Conservation (phyloP, 1,140 invertebrate genomes). For the Agrilus planipennis region DNA sequence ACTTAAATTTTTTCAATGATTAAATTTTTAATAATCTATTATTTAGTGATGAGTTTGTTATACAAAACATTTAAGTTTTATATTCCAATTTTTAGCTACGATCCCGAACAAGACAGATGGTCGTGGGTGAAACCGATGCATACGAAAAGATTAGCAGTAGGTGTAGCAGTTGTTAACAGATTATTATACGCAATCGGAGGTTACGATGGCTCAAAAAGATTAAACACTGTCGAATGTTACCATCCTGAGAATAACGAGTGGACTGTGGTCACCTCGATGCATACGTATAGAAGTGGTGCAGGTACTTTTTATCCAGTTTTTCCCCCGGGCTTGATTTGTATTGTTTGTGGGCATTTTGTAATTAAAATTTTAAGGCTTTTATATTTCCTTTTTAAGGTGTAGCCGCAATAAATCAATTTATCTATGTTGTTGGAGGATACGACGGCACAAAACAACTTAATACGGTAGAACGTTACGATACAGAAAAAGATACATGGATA, state of each 20-base stretch:
- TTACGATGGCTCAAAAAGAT: slow-evolving; percentile 52
- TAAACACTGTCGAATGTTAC: slow-evolving; percentile 70
- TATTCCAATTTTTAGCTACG: slow-evolving; percentile 49
- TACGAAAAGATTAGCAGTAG: slow-evolving; percentile 68
- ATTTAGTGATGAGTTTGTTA: no score
- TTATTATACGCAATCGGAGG: slow-evolving; percentile 76
- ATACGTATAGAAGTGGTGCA: slow-evolving; percentile 65
- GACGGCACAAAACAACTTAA: slow-evolving; percentile 65
- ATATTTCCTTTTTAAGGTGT: slow-evolving; percentile 42
- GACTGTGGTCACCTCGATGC: slow-evolving; percentile 67
- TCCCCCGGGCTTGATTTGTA: not conserved
- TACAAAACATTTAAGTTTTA: no score
- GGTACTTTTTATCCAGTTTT: slow-evolving; percentile 36
- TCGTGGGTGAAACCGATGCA: slow-evolving; percentile 72
- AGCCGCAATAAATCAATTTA: slow-evolving; percentile 63
- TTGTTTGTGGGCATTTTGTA: no score
- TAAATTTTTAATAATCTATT: no score
- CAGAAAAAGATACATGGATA: slow-evolving; percentile 62
- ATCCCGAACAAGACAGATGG: slow-evolving; percentile 82
- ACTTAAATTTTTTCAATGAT: no score
- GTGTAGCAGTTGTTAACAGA: slow-evolving; percentile 77
- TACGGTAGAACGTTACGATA: slow-evolving; percentile 71
- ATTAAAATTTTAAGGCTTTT: not conserved
- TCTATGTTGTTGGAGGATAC: slow-evolving; percentile 79
- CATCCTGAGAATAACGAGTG: slow-evolving; percentile 83